phyloP scores from a whole-genome alignment of 2,113 vertebrate species.

The Paratilapia polleni region DNA sequence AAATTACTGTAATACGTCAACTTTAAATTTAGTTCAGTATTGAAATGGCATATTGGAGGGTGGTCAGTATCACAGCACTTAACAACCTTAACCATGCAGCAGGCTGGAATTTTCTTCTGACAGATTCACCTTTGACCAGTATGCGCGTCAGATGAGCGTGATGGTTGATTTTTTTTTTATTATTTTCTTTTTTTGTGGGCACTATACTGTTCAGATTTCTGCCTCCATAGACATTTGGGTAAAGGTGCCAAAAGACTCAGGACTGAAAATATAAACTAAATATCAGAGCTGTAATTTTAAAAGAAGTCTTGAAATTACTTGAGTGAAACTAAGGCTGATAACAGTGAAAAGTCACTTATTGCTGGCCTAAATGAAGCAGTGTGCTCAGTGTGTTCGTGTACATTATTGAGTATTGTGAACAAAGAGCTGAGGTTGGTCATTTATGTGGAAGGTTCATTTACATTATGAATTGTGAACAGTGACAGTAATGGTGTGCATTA shows the following conservation, averaged over 20 bases:
- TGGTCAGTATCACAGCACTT: constrained; percentile 16
- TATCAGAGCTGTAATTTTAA: constrained; percentile 17
- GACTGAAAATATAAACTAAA: constrained; percentile 31
- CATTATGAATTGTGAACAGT: background rate
- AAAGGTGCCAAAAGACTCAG: constrained; percentile 67
- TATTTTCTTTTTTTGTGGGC: background rate
- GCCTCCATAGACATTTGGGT: background rate
- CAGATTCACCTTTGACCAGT: background rate
- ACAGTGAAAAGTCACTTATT: background rate
- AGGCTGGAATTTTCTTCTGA: background rate
- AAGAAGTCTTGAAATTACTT: background rate
- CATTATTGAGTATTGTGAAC: background rate
- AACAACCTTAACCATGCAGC: constrained; percentile 8
- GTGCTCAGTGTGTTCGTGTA: background rate
- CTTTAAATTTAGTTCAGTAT: background rate
- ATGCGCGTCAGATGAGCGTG: background rate
- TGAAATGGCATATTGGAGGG: background rate
- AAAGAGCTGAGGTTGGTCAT: background rate
- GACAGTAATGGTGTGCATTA: background rate
- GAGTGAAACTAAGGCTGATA: background rate
- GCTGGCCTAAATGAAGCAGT: background rate
- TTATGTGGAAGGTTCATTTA: background rate
- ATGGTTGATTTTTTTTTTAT: no score
- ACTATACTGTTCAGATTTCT: constrained; percentile 11
- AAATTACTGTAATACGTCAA: background rate